Conservation (phyloP, 2,888 invertebrate genomes). For the Torymus texanus region DNA sequence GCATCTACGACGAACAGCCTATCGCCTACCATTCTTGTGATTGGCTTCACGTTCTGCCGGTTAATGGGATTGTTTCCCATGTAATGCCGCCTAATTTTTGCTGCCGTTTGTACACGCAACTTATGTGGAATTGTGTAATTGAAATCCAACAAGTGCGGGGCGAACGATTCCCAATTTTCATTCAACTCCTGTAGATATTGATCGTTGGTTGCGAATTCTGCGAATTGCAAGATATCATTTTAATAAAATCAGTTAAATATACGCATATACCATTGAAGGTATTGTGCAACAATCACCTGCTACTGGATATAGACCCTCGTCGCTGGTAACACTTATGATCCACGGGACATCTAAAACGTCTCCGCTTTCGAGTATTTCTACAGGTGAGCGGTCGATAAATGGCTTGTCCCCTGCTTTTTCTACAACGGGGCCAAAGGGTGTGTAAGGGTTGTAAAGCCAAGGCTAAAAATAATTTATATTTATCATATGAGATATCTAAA, state of each 20-base stretch:
- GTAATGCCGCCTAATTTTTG: conserved; percentile 78
- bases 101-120: conserved; percentile 75
- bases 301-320: conserved; percentile 85
- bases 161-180: conserved; percentile 78
- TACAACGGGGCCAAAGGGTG: conserved; percentile 84
- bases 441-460: conserved; percentile 82
- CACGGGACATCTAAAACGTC: conserved; percentile 81
- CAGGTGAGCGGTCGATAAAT: conserved; percentile 82
- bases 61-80: conserved; percentile 76
- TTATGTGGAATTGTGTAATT: conserved; percentile 77
- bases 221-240: conserved; percentile 33
- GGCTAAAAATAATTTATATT: conserved; percentile 71
- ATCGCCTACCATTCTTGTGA: conserved; percentile 80
- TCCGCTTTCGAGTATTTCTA: conserved; percentile 78
- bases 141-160: conserved; percentile 80
- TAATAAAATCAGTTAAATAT: not conserved
- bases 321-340: conserved; percentile 80
- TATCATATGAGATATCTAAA: not conserved
- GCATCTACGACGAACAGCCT: conserved; percentile 80
- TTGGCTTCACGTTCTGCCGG: conserved; percentile 61
- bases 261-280: not conserved
- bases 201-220: conserved; percentile 73
- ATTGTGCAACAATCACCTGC: conserved; percentile 74
- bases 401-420: conserved; percentile 79
- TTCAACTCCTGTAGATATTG: conserved; percentile 77